Conservation (phyloP, 2,797 vertebrate species). For the Centropyge bicolor region DNA sequence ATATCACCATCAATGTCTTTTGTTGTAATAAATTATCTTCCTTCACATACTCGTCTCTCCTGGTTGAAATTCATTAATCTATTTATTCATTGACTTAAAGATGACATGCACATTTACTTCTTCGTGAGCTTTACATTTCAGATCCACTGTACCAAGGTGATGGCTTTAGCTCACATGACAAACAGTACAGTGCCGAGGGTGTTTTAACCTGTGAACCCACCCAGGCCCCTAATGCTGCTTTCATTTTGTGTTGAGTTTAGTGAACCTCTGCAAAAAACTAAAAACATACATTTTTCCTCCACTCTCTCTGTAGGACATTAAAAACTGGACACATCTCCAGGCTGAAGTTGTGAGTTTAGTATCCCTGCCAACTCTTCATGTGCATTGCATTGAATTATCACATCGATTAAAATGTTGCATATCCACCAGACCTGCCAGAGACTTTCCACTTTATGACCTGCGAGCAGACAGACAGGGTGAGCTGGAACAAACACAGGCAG, state of each 20-base stretch:
- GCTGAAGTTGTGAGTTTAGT: slow-evolving; percentile 6
- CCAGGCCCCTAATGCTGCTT: background rate
- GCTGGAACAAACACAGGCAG: slow-evolving; percentile 13
- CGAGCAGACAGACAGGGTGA: slow-evolving; percentile 12
- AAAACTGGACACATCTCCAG: slow-evolving; percentile 30
- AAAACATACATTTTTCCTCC: slow-evolving; percentile 14
- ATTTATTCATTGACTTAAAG: background rate
- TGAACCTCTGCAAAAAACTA: slow-evolving; percentile 15
- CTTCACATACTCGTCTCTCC: no score
- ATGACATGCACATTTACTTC: background rate
- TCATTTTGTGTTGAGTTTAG: slow-evolving; percentile 4
- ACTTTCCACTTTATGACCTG: slow-evolving; percentile 49
- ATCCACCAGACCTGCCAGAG: slow-evolving; percentile 25
- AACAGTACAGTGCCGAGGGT: background rate
- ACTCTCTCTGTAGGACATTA: slow-evolving; percentile 26
- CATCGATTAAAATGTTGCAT: slow-evolving; percentile 33
- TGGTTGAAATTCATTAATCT: no score
- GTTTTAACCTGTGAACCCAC: background rate
- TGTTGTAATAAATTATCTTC: no score
- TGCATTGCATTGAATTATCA: slow-evolving; percentile 49
- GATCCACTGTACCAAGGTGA: background rate
- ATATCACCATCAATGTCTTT: no score
- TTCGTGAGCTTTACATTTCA: no score
- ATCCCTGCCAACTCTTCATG: slow-evolving; percentile 33
- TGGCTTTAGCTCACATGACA: background rate